Evolutionary conservation across 2,113 vertebrate genomes (phyloP).

Genomic region (Plectropomus leopardus): DNA sequence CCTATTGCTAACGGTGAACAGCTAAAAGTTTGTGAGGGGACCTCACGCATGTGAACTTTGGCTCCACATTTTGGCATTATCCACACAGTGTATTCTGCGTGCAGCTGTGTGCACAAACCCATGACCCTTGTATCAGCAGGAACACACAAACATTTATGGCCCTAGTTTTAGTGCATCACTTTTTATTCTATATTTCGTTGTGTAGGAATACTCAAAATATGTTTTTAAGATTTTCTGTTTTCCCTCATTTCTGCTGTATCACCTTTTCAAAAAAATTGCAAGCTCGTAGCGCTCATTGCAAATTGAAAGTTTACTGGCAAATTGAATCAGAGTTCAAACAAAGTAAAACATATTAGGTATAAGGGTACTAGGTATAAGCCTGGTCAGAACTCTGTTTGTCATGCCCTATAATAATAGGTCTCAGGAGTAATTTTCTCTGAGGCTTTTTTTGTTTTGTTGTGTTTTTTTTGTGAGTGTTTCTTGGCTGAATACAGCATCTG

Average conservation of each 20-base stretch:
- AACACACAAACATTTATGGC: too few relatives aligned
- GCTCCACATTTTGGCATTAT: too few relatives aligned
- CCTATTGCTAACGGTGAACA: too few relatives aligned
- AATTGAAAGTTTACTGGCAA: background rate
- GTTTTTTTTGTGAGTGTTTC: constrained; percentile 14
- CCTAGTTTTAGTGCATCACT: background rate
- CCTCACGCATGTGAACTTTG: too few relatives aligned
- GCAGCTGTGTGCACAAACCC: too few relatives aligned
- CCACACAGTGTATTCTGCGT: too few relatives aligned
- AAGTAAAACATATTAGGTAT: background rate
- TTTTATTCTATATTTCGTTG: background rate
- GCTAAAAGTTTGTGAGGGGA: too few relatives aligned
- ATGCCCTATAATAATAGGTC: background rate
- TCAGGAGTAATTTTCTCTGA: constrained; percentile 13
- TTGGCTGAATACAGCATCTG: background rate
- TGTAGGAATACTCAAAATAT: background rate
- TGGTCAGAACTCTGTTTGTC: background rate
- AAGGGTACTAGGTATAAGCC: background rate
- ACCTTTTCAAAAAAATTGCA: background rate
- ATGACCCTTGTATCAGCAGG: too few relatives aligned
- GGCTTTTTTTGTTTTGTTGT: too few relatives aligned
- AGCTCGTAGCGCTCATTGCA: background rate
- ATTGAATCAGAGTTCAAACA: background rate
- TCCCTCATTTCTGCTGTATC: background rate
- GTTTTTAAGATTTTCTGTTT: background rate